Base-by-base conservation (phyloP, 92 coral and sea anemone genomes). In the Siderastrea siderea region DNA sequence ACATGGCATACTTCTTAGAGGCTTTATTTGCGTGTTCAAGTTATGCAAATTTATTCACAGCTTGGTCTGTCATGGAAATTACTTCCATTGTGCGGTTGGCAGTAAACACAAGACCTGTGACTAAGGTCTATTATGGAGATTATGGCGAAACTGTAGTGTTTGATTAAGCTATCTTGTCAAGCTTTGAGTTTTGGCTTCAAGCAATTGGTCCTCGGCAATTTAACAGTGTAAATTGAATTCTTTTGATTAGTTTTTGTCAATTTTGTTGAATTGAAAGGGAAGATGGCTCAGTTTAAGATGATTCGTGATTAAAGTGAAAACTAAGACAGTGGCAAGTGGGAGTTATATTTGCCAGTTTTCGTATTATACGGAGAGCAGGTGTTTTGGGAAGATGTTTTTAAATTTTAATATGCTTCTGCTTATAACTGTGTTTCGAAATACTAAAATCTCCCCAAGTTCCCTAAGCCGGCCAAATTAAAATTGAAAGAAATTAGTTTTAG, bases 381-480 rank as follows among this genome's bases (percentile, higher is more conserved):
- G 94, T 83, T 87, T 71, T 74, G 50, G 68, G 61, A 51, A 79
- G 73, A 63, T 82, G 82, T 78, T 73, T 73, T 91, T 91, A 91
- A 91, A 91, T 49, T 82, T 91, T 91, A 91, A 91, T 91, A 65
- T 51, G 77, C 75, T 58, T 70, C 79, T 83, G 65, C 88, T 4
- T 73, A 61, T 84, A 57, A 54, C 77, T 77, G 74, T 83, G 91
- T 87, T 77, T 82, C 89, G 77, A 83, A 72, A 86, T 57, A 51
- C 8, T 46, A 47, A 84, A 51, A 11, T 60, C 46, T 61, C 47
- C 17, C 48, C 60, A 45, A 48, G 60, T 72, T 44, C 51, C 48
- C 48, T 59, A 5, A 6, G 63, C 52, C 9, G 52, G 50, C 61
- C 13, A 63, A 15, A 26, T 38, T 60, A 7, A 73, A 82, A 74